Evolutionary conservation across 53 echinoderm and acorn worm genomes (phyloP), one percentile per base, ranked within the genome.

Genomic region (Hippasteria phrygiana): DNA sequence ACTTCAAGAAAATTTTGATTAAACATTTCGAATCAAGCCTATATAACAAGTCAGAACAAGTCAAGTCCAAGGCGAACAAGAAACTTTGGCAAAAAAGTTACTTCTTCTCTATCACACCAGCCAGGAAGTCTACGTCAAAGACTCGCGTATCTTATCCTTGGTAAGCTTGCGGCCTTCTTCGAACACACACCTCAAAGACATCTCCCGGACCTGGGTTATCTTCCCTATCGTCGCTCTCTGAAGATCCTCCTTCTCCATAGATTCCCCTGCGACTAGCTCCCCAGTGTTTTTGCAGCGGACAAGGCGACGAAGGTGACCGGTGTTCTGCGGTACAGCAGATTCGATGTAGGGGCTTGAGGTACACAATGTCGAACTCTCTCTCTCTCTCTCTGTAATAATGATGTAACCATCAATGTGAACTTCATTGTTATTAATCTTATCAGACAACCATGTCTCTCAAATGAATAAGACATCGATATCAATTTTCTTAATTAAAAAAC

Each of bases 71-170:
- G 29, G 18, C 26, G 16, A 70, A 38, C 70, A 36, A 78, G 20
- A 48, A 53, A 54, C 8, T 53, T 47, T 54, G 18, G 6, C n/a
- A n/a, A n/a, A n/a, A n/a, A n/a, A 24, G 54, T 18, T 78, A 32
- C 10, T 20, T 20, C 9, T 48, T 24, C 5, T 46, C 53, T 9
- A 36, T 0, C 31, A 74, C 14, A 24, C 74, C 27, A 45, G 74
- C 37, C 5, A 7, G 20, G 16, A 74, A 27, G 45, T 74, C 27
- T 0, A 74, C 46, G 24, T 74, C 74, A 26, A 74, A 74, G 45
- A 45, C 46, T 5, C 74, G 74, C n/a, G 74, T 74, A 2, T 74
- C 46, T 74, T 74, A 7, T 74, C 74, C 46, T 74, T 74, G 43
- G 82, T 82, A 20, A 82, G 65, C 18, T 82, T 63, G 32, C 10